phyloP scores from a whole-genome alignment of 2,113 vertebrate genomes.

The Charina bottae region DNA sequence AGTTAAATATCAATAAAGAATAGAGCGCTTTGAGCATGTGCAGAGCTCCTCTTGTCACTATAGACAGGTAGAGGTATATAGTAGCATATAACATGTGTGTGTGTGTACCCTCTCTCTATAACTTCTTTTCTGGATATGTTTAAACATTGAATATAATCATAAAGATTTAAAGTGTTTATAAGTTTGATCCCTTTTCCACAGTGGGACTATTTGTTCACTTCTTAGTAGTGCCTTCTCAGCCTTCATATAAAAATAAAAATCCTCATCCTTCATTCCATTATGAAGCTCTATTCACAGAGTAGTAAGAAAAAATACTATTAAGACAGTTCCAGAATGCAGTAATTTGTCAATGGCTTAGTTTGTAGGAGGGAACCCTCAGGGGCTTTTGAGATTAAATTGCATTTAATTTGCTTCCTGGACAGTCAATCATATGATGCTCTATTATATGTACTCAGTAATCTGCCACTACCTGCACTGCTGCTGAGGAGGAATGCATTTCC shows the following conservation, averaged over 20 bases:
- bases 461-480: not conserved
- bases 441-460: not conserved
- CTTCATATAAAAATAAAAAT: not conserved
- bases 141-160: not conserved
- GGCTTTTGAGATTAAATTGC: not conserved
- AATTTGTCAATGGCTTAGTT: not conserved
- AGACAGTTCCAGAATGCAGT: not conserved
- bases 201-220: no score
- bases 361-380: not conserved
- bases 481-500: not conserved
- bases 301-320: not conserved
- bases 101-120: not conserved
- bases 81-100: not conserved
- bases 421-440: not conserved
- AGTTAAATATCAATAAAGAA: not conserved
- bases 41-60: not conserved
- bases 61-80: not conserved
- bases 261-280: not conserved
- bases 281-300: not conserved
- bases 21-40: not conserved
- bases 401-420: slow-evolving; percentile 3
- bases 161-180: not conserved
- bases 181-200: no score
- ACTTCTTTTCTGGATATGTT: not conserved
- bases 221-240: no score